Evolutionary conservation across 2,797 vertebrate species (phyloP), one percentile per base, ranked within the genome.

Genomic region (Poecilia wingei): DNA sequence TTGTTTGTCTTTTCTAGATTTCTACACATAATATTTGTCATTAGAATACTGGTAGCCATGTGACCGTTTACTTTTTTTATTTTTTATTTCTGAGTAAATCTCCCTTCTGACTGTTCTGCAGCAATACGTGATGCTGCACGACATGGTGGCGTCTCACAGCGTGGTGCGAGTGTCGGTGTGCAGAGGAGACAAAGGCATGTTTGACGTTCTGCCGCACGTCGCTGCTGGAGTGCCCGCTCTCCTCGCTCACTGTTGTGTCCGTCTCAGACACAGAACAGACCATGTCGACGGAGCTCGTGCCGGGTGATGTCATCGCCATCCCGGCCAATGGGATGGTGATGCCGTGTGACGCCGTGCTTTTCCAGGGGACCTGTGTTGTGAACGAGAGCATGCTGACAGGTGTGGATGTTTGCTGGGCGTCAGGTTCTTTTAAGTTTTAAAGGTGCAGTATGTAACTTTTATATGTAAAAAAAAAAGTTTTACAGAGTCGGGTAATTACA

Each of bases 371-470:
- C 89, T 99, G 98, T 89, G 98, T 99, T 74, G 98, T 99, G 28
- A 99, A 99, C 25, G 98, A 99, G 94, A 99, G 98, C 96, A 99
- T 98, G 98, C 92, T 99, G 91, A 99, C 98, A 96, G 98, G 98
- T 82, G 66, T 71, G 77, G 20, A 6, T 36, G 16, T 1, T 39
- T 10, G 1, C 36, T 49, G 12, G 45, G n/a, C 6, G 22, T 41
- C 3, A 9, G 36, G 49, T 3, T 31, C 18, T 75, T 75, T 69
- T 20, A 25, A 53, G 25, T 4, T 55, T 55, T 55, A 55, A 53
- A 10, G 51, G 18, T 7, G 47, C 47, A 51, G 49, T 51, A 20
- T 51, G 20, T 51, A 51, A 51, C 20, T 51, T 51, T 22, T 22
- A 8, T 51, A 22, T 51, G 0, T 3, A 5, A 6, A 18, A 22